Base-by-base conservation (phyloP, 2,888 invertebrate genomes). In the Synanthedon vespiformis region DNA sequence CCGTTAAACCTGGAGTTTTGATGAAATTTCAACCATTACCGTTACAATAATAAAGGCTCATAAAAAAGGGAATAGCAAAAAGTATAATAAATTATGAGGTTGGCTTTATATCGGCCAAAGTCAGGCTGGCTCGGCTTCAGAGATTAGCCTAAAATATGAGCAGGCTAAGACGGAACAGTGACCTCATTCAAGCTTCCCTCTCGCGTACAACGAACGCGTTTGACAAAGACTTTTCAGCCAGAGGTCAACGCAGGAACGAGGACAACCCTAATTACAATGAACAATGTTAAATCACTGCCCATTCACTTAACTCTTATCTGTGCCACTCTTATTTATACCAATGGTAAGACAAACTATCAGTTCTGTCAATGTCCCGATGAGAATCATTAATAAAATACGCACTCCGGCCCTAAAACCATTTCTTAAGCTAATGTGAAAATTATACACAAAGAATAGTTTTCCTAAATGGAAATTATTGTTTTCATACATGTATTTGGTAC, bases 131-230 rank as follows among this genome's bases (percentile, higher is more conserved):
- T 48, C 48, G 22, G 48, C 22, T 48, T 22, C 48, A 48, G 48
- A 48, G 48, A 48, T 48, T 48, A 48, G 48, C 48, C 22, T 48
- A 48, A 48, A 48, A 48, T 48, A 48, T 48, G 48, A 48, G 48
- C 22, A 18, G 48, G 22, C 48, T 16, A 48, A 48, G 48, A 48
- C 48, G 48, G 22, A 48, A 16, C 48, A 14, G 48, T 22, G 22
- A 6, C 48, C 48, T 22, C 48, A 44, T 14, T 12, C 44, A n/a
- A 11, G 11, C 18, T 14, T 11, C 48, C 48, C 48, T 16, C 48
- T 16, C 48, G 11, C 11, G 12, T 8, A 14, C 48, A 16, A 12
- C 48, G 10, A 12, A 48, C 48, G 16, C 48, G 48, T 16, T 18
- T 48, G 48, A 48, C 22, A 48, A 48, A 48, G 48, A 48, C 12